Conservation (phyloP, 1,140 invertebrate genomes). For the Drosophila navojoa region DNA sequence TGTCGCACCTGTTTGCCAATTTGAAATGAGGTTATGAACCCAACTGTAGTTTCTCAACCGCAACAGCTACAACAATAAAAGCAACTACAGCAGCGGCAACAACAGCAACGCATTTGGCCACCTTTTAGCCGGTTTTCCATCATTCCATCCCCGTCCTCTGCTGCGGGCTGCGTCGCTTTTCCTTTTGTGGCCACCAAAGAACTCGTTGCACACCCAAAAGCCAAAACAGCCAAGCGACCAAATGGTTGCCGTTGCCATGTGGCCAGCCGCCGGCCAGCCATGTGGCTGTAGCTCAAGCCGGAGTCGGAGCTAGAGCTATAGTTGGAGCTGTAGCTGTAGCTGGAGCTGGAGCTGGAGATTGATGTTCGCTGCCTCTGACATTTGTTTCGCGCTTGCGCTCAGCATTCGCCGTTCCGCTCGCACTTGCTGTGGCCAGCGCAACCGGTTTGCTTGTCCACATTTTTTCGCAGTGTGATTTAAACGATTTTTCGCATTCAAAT, state of each 20-base stretch:
- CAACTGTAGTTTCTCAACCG: conserved; percentile 70
- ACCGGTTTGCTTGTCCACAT: conserved; percentile 65
- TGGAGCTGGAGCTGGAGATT: conserved; percentile 62
- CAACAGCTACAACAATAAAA: conserved; percentile 38
- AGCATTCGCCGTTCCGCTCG: conserved; percentile 45
- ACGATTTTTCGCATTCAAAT: conserved; percentile 66
- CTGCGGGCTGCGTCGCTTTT: conserved; percentile 51
- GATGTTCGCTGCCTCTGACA: conserved; percentile 80
- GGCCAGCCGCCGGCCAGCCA: conserved; percentile 28
- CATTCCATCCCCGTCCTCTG: conserved; percentile 7
- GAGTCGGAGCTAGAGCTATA: conserved; percentile 18
- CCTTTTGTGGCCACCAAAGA: conserved; percentile 81
- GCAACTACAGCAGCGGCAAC: conserved; percentile 41
- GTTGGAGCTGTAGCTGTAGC: conserved; percentile 31
- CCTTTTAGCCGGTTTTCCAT: conserved; percentile 50
- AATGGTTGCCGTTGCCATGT: conserved; percentile 49
- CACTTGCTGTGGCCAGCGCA: conserved; percentile 45
- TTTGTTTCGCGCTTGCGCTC: conserved; percentile 74
- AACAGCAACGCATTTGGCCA: conserved; percentile 62
- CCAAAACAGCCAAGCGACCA: conserved; percentile 12
- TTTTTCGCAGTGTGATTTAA: conserved; percentile 75
- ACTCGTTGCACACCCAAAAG: conserved; percentile 64
- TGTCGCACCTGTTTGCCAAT: conserved; percentile 80
- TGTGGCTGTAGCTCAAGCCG: conserved; percentile 30
- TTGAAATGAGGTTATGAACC: conserved; percentile 79